A percentile compares a stretch with the other conserved stretches of the same genome.
Evolutionary conservation across 2,113 vertebrate genomes (phyloP).

Genomic region (Helogale parvula): DNA sequence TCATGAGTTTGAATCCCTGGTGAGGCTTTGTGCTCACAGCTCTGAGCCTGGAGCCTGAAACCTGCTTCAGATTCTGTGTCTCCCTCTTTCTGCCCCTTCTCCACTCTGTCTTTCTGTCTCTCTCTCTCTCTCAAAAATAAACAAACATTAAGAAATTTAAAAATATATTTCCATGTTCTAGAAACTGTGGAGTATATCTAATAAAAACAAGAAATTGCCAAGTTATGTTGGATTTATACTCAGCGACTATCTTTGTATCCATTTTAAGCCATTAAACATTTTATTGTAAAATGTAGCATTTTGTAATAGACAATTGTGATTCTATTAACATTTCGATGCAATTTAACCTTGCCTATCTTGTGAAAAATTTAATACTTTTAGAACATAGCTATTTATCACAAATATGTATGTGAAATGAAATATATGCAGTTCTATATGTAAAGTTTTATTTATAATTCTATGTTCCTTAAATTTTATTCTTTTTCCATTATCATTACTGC

Average conservation of each 20-base stretch:
- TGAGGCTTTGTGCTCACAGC: too few species aligned
- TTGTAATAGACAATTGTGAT: background rate
- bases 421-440: background rate
- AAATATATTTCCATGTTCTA: background rate
- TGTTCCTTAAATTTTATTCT: background rate
- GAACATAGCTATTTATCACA: background rate
- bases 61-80: too few species aligned
- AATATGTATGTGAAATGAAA: background rate
- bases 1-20: too few species aligned
- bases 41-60: too few species aligned
- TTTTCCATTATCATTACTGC: background rate
- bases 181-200: background rate
- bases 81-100: too few species aligned
- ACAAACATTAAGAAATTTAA: too few species aligned
- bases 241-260: background rate
- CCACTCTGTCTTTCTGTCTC: too few species aligned
- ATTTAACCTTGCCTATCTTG: background rate
- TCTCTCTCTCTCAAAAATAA: too few species aligned
- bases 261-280: background rate
- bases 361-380: background rate
- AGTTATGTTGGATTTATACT: background rate
- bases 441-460: background rate
- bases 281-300: background rate
- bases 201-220: background rate
- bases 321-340: slow-evolving; percentile 12